phyloP scores from a whole-genome alignment of 2,888 invertebrate species.

The Sphinx pinastri region DNA sequence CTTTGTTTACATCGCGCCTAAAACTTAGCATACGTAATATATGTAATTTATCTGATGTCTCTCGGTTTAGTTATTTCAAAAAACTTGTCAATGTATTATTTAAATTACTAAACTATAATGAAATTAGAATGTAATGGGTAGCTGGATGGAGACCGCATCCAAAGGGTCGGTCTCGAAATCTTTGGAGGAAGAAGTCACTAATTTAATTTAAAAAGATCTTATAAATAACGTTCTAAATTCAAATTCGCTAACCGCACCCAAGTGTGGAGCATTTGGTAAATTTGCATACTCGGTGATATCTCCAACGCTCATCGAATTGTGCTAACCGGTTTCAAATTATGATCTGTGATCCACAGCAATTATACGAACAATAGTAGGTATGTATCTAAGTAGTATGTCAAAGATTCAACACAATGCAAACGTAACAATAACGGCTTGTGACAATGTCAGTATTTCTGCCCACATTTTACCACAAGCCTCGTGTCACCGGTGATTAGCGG shows the following conservation, averaged over 20 bases:
- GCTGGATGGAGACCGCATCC: too few species aligned
- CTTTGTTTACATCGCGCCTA: too few species aligned
- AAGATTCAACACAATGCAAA: slow-evolving; percentile 24
- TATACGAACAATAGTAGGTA: slow-evolving; percentile 21
- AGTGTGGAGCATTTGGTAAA: neutral
- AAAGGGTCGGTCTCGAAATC: too few species aligned
- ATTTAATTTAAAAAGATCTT: too few species aligned
- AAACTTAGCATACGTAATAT: too few species aligned
- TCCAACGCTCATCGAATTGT: neutral
- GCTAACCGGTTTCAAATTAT: slow-evolving; percentile 20
- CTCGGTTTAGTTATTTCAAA: too few species aligned
- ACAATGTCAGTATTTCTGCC: slow-evolving; percentile 25
- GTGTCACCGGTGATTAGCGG: neutral
- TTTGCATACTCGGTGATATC: slow-evolving; percentile 5
- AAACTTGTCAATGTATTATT: too few species aligned
- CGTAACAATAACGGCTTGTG: slow-evolving; percentile 28
- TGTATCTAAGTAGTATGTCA: slow-evolving; percentile 10
- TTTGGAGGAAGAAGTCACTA: too few species aligned
- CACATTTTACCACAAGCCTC: slow-evolving; percentile 16
- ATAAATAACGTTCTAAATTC: neutral
- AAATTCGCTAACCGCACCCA: neutral
- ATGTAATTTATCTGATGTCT: too few species aligned
- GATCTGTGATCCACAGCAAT: slow-evolving; percentile 24
- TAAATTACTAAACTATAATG: too few species aligned
- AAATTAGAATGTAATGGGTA: too few species aligned